These are phyloP conservation scores for Tiliacea citrago DNA, from an alignment of 2,888 invertebrate species.

Conservation along the genomic window DNA sequence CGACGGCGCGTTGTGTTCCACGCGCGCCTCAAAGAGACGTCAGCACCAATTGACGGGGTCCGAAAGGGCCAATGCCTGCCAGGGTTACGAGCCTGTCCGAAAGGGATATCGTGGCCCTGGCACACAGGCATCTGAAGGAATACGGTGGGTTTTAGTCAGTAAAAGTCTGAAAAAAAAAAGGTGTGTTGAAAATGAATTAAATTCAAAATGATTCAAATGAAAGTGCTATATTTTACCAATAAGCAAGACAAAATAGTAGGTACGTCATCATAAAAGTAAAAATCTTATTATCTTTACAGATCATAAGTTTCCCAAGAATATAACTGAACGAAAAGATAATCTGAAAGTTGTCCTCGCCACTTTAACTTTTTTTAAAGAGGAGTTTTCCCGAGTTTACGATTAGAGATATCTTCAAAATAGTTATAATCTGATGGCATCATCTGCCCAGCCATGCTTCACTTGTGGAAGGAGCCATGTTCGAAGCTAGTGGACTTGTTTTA, in stretches of 20 bases:
- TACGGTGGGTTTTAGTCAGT: no score
- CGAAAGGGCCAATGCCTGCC: no score
- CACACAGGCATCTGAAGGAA: no score
- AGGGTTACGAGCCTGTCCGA: no score
- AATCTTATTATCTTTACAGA: slow-evolving; percentile 40
- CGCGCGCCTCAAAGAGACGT: no score
- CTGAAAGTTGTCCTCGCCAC: neutral
- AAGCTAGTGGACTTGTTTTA: neutral
- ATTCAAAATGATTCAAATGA: neutral
- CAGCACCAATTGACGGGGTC: no score
- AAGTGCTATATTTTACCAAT: neutral
- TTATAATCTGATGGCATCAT: neutral
- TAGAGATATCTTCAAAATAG: neutral
- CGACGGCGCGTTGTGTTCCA: no score
- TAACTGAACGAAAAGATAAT: slow-evolving; percentile 18
- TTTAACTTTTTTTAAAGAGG: neutral
- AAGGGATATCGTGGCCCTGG: no score
- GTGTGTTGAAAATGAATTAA: no score
- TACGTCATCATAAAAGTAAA: slow-evolving; percentile 7
- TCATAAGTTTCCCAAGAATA: neutral
- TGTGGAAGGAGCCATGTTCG: neutral
- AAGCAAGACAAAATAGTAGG: neutral
- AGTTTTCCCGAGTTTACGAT: neutral
- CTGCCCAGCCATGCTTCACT: neutral
- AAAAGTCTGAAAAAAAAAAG: no score